phyloP scores from a whole-genome alignment of 1,140 invertebrate genomes.

The Eupristina koningsbergeri region DNA sequence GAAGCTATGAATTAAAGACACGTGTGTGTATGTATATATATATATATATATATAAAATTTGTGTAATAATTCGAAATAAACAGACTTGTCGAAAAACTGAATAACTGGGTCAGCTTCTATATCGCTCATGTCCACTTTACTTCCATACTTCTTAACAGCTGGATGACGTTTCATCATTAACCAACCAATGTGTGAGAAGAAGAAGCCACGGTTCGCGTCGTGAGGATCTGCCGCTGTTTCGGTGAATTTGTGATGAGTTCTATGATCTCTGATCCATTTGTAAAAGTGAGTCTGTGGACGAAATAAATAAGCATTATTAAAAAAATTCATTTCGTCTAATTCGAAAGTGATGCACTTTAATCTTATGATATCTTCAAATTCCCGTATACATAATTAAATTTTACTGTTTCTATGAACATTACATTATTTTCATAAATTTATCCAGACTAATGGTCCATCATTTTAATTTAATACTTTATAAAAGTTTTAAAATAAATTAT shows the following conservation, averaged over 20 bases:
- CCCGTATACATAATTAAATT: too few relatives aligned
- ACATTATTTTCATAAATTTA: too few relatives aligned
- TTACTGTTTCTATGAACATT: too few relatives aligned
- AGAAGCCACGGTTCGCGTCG: constrained; percentile 85
- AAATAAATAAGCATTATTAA: neutral
- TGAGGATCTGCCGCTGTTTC: constrained; percentile 89
- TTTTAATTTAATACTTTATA: too few relatives aligned
- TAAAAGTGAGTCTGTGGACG: constrained; percentile 67
- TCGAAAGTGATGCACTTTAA: too few relatives aligned
- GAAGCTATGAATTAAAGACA: neutral
- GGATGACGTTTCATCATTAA: constrained; percentile 85
- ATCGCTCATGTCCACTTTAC: constrained; percentile 83
- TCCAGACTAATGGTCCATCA: too few relatives aligned
- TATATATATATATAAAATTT: too few relatives aligned
- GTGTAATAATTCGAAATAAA: too few relatives aligned
- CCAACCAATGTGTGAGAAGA: constrained; percentile 91
- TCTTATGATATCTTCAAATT: too few relatives aligned
- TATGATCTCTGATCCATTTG: constrained; percentile 80
- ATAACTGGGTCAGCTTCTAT: constrained; percentile 83
- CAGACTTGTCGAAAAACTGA: constrained; percentile 81
- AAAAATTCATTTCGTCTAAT: neutral
- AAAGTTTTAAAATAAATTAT: too few relatives aligned
- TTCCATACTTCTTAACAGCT: constrained; percentile 77
- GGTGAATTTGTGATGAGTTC: constrained; percentile 87
- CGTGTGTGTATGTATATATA: neutral